These are phyloP conservation scores for Cygnus atratus DNA, from an alignment of 2,113 vertebrate species.

Conservation along the genomic window DNA sequence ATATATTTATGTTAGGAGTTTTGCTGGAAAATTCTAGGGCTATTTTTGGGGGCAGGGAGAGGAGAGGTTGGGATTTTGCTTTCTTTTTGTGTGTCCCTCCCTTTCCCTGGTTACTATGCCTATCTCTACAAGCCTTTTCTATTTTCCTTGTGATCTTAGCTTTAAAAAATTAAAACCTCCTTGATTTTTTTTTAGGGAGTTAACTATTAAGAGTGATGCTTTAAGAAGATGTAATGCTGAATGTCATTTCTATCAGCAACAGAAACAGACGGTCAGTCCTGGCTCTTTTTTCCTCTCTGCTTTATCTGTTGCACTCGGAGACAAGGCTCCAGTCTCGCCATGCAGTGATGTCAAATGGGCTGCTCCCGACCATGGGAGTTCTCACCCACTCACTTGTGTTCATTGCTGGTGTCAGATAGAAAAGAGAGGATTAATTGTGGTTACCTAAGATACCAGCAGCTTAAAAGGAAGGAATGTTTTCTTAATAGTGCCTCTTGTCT, in stretches of 20 bases:
- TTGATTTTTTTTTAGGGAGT: not conserved
- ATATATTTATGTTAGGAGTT: not conserved
- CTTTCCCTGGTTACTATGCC: not conserved
- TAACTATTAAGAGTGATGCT: not conserved
- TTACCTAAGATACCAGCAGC: not conserved
- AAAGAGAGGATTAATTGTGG: not conserved
- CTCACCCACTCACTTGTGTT: not conserved
- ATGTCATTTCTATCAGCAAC: not conserved
- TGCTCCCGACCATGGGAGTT: not conserved
- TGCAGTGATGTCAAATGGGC: too few species aligned
- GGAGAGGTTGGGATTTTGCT: not conserved
- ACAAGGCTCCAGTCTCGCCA: not conserved
- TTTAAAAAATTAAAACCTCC: not conserved
- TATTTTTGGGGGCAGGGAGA: rapidly evolving
- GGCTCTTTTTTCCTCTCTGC: rapidly evolving
- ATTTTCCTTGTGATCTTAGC: not conserved
- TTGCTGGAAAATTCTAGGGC: not conserved
- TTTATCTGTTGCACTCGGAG: not conserved
- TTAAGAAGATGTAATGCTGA: rapidly evolving
- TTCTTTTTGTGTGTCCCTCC: not conserved
- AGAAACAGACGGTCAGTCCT: not conserved
- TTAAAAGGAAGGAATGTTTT: not conserved
- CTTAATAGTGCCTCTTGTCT: not conserved
- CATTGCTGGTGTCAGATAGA: not conserved
- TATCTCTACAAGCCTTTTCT: not conserved